phyloP scores from a whole-genome alignment of 2,797 vertebrate genomes.

The Vireo griseus region DNA sequence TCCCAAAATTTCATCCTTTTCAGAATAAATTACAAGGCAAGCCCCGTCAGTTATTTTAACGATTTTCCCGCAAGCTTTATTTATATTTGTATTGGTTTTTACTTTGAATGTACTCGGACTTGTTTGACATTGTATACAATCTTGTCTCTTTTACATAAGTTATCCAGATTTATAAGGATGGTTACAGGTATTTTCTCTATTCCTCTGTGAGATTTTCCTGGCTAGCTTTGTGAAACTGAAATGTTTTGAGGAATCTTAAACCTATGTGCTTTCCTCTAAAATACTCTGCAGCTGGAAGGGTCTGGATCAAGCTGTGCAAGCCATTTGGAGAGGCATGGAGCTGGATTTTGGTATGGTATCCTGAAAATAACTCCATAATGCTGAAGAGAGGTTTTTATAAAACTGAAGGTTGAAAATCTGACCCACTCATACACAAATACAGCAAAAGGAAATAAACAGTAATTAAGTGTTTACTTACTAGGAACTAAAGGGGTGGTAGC shows the following conservation, averaged over 20 bases:
- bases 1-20: background rate
- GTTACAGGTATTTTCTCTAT: background rate
- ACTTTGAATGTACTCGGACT: background rate
- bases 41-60: background rate
- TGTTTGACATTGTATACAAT: background rate
- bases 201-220: background rate
- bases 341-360: background rate
- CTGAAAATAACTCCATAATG: background rate
- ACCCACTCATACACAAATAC: background rate
- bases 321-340: background rate
- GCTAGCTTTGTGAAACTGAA: background rate
- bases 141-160: background rate
- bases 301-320: background rate
- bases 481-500: slow-evolving; percentile 70
- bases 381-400: background rate
- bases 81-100: background rate
- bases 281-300: background rate
- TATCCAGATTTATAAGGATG: background rate
- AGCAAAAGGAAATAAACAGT: background rate
- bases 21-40: background rate
- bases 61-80: background rate
- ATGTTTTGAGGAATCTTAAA: background rate
- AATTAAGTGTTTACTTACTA: slow-evolving; percentile 71
- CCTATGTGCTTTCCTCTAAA: background rate
- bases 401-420: background rate